Conservation (phyloP, 2,113 vertebrate species). For the Amphiprion ocellaris region DNA sequence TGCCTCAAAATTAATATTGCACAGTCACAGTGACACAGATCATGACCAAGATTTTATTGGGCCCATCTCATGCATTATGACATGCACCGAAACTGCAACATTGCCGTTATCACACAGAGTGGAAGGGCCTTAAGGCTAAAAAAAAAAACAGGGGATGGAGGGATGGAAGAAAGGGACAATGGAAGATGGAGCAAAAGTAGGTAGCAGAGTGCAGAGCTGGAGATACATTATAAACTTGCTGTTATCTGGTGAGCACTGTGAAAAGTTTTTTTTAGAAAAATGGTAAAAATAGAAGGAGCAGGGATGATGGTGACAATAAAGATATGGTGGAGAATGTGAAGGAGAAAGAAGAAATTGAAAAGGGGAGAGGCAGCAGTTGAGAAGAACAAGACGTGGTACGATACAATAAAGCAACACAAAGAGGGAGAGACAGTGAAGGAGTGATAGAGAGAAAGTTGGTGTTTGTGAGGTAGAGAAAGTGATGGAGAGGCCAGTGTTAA, state of each 20-base stretch:
- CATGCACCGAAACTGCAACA: slow-evolving; percentile 20
- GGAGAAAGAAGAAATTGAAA: not conserved
- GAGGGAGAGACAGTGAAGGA: not conserved
- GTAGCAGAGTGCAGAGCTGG: not conserved
- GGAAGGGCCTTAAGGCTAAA: not conserved
- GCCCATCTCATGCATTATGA: not conserved
- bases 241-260: not conserved
- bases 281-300: not conserved
- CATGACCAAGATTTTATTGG: slow-evolving; percentile 24
- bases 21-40: slow-evolving; percentile 18
- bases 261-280: not conserved
- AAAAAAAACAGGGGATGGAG: not conserved
- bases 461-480: slow-evolving; percentile 55
- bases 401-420: not conserved
- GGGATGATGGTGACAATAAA: slow-evolving; percentile 1
- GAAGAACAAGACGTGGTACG: not conserved
- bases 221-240: slow-evolving; percentile 1
- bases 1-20: not conserved
- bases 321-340: not conserved
- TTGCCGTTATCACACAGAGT: slow-evolving; percentile 6
- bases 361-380: not conserved
- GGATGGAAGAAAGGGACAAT: slow-evolving; percentile 10
- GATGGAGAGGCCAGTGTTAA: slow-evolving; percentile 74
- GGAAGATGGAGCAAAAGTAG: not conserved
- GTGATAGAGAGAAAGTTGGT: slow-evolving; percentile 33